phyloP scores from a whole-genome alignment of 2,113 vertebrate genomes.

The Nyctereutes procyonoides region DNA sequence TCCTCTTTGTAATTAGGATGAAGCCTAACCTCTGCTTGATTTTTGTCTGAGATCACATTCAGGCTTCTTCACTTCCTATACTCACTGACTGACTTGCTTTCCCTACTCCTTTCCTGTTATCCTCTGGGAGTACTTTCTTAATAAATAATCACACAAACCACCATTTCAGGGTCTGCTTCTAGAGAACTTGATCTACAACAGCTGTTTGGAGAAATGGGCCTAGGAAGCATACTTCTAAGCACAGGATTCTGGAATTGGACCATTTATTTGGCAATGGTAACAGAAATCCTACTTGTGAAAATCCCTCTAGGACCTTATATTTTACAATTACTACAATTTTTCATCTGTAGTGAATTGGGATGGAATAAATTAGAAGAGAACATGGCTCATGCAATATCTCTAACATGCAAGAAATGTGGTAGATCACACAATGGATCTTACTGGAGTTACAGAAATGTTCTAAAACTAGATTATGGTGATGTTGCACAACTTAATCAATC shows the following conservation, averaged over 20 bases:
- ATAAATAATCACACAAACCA: slow-evolving; percentile 16
- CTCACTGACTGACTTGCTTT: neutral
- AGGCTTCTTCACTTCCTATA: neutral
- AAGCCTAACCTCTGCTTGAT: neutral
- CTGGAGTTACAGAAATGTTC: neutral
- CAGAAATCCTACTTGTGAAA: neutral
- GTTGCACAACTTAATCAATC: neutral
- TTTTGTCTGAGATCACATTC: neutral
- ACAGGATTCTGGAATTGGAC: slow-evolving; percentile 29
- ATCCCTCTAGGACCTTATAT: neutral
- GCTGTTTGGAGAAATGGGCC: neutral
- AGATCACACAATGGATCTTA: neutral
- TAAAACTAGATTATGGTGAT: slow-evolving; percentile 18
- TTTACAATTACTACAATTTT: neutral
- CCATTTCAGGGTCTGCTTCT: neutral
- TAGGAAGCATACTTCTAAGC: neutral
- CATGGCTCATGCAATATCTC: neutral
- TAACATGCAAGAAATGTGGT: neutral
- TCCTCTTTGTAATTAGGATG: neutral
- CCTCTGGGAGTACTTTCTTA: neutral
- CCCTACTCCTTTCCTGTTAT: neutral
- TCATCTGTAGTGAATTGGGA: neutral
- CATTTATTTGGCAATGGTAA: neutral
- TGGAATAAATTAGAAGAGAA: neutral
- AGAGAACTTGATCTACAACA: neutral